Conservation (phyloP, 1,140 invertebrate species). For the Solenopsis fugax region DNA sequence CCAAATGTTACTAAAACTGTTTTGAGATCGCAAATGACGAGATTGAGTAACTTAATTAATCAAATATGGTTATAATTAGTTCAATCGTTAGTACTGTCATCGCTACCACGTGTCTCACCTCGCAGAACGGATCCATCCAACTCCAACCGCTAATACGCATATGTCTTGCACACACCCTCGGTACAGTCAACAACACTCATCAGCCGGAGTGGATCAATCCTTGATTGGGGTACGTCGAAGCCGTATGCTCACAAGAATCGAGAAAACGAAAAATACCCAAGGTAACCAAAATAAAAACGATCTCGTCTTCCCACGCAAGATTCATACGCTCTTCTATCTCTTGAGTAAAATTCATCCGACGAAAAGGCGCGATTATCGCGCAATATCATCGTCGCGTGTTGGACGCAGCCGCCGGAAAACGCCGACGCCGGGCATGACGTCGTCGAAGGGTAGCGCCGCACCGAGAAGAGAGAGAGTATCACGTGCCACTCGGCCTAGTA, state of each 20-base stretch:
- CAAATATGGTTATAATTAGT: neutral
- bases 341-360: neutral
- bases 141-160: neutral
- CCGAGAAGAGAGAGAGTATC: constrained; percentile 69
- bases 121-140: constrained; percentile 16
- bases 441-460: constrained; percentile 11
- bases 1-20: constrained; percentile 50
- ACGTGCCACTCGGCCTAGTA: constrained; percentile 84
- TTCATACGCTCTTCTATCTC: neutral
- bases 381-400: constrained; percentile 15
- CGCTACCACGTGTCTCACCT: constrained; percentile 70
- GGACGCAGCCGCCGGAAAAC: constrained; percentile 16
- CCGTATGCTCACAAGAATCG: neutral
- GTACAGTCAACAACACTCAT: constrained; percentile 2
- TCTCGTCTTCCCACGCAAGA: neutral
- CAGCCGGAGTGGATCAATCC: constrained; percentile 36
- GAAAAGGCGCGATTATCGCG: neutral
- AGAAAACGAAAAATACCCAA: no score
- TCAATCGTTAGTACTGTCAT: neutral
- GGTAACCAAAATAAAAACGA: neutral
- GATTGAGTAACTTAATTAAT: neutral
- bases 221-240: neutral
- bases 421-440: constrained; percentile 25
- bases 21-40: neutral
- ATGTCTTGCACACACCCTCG: constrained; percentile 35